Percentiles rank a stretch among this genome's conserved stretches.
Evolutionary conservation across 2,113 vertebrate genomes (phyloP).

Genomic region (Sisor rabdophorus): DNA sequence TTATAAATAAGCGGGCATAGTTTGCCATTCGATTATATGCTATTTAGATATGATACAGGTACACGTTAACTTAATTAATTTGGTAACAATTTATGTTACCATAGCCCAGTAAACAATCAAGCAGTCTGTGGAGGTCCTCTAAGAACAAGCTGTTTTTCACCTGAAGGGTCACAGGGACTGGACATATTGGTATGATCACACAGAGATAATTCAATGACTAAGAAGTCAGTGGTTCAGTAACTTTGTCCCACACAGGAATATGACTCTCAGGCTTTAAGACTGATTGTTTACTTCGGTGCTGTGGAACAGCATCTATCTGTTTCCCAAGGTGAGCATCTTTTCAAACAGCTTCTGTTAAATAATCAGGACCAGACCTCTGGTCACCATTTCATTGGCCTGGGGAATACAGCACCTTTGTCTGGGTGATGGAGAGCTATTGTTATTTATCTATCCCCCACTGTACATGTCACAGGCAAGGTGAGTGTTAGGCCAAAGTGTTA

Average conservation of each 20-base stretch:
- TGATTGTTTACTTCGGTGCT: slow-evolving; percentile 51
- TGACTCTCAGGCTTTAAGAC: slow-evolving; percentile 47
- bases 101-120: slow-evolving; percentile 3
- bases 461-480: slow-evolving; percentile 48
- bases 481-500: slow-evolving; percentile 53
- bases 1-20: neutral
- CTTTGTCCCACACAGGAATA: slow-evolving; percentile 46
- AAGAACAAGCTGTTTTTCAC: slow-evolving; percentile 32
- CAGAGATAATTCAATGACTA: slow-evolving; percentile 50
- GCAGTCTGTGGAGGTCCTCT: slow-evolving; percentile 14
- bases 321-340: slow-evolving; percentile 56
- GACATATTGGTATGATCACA: slow-evolving; percentile 47
- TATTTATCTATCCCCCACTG: slow-evolving; percentile 56
- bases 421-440: slow-evolving; percentile 53
- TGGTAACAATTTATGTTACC: slow-evolving; percentile 14
- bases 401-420: slow-evolving; percentile 51
- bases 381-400: slow-evolving; percentile 45
- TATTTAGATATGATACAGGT: neutral
- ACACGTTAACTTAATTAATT: neutral
- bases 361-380: slow-evolving; percentile 52
- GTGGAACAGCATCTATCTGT: slow-evolving; percentile 48
- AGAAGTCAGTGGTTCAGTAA: slow-evolving; percentile 49
- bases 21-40: neutral
- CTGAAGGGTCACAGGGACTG: slow-evolving; percentile 33
- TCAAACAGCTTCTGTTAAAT: slow-evolving; percentile 54